Evolutionary conservation across 2,113 vertebrate species (phyloP).

Genomic region (Rhipidura dahli): DNA sequence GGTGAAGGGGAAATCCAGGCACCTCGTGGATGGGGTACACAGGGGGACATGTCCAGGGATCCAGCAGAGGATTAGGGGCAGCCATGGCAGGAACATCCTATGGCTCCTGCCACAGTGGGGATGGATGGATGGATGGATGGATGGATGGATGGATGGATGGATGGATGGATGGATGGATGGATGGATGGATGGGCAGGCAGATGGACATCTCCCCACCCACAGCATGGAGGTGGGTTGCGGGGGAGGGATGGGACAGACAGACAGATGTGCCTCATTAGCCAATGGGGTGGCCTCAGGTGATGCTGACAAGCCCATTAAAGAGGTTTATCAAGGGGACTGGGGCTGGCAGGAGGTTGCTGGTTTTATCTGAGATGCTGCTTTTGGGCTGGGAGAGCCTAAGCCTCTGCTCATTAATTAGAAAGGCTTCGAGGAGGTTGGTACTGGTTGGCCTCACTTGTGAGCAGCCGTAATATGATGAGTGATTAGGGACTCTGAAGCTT

Average conservation of each 20-base stretch:
- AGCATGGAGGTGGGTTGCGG: not conserved
- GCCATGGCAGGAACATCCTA: not conserved
- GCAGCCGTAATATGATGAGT: not conserved
- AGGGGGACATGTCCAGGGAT: fast-evolving
- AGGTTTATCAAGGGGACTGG: not conserved
- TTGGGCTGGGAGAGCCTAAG: not conserved
- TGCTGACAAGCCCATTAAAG: conserved; percentile 23
- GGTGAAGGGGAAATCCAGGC: not conserved
- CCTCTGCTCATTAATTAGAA: conserved; percentile 19
- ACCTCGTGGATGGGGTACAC: fast-evolving
- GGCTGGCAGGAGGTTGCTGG: not conserved
- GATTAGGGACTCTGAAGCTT: conserved; percentile 22
- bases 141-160: not conserved
- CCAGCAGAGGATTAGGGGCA: too few species aligned
- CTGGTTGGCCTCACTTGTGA: conserved; percentile 31
- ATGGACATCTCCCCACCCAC: not conserved
- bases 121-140: not conserved
- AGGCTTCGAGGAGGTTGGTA: not conserved
- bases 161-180: not conserved
- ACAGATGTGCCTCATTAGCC: not conserved
- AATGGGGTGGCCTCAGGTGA: not conserved
- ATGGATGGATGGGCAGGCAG: not conserved
- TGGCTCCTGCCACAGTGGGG: fast-evolving
- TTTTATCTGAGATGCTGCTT: conserved; percentile 2
- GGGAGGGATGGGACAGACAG: not conserved